Conservation (phyloP, 1,140 invertebrate species). For the Oedothorax gibbosus region DNA sequence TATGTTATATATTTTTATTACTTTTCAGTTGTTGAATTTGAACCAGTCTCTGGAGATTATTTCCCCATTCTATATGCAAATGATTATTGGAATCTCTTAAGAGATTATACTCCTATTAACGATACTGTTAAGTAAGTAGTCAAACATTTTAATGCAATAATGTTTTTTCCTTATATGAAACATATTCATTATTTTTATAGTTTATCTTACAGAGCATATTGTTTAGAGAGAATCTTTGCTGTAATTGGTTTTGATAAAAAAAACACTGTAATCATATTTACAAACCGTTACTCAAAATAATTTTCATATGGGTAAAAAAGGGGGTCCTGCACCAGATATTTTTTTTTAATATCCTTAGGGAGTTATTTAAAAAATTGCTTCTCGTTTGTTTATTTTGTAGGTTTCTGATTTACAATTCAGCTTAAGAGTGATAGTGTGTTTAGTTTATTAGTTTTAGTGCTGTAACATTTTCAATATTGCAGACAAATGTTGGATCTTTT, state of each 20-base stretch:
- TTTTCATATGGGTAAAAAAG: too few relatives aligned
- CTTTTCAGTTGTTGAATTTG: slow-evolving; percentile 84
- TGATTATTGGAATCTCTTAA: slow-evolving; percentile 98
- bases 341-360: too few relatives aligned
- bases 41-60: slow-evolving; percentile 83
- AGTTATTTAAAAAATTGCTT: too few relatives aligned
- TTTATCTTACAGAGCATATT: not conserved
- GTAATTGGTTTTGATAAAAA: not conserved
- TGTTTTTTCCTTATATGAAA: not conserved
- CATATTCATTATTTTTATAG: not conserved
- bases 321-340: too few relatives aligned
- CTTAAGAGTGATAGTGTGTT: too few relatives aligned
- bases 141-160: not conserved
- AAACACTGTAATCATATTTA: not conserved
- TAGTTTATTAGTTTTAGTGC: too few relatives aligned
- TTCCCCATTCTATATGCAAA: slow-evolving; percentile 96
- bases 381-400: too few relatives aligned
- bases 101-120: slow-evolving; percentile 96
- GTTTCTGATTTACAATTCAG: too few relatives aligned
- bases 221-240: not conserved
- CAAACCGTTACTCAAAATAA: not conserved
- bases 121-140: slow-evolving; percentile 77
- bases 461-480: too few relatives aligned
- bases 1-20: slow-evolving; percentile 49
- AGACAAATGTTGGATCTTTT: too few relatives aligned